Evolutionary conservation across 2,113 vertebrate species (phyloP).

Genomic region (Grallaria varia): DNA sequence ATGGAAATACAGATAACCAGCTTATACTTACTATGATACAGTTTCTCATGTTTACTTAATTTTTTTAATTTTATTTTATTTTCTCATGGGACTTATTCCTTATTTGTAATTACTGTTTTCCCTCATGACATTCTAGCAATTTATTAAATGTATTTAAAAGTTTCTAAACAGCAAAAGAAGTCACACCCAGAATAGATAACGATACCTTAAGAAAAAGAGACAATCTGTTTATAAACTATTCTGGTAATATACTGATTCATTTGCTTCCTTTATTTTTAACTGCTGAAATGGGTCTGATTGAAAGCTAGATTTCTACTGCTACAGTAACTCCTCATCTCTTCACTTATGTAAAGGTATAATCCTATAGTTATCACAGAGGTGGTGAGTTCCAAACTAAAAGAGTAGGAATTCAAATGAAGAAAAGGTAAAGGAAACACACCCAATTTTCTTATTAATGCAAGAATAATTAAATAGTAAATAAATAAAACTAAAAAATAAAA

Average conservation of each 20-base stretch:
- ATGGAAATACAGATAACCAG: neutral
- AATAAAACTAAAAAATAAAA: too few relatives aligned
- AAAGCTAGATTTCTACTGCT: neutral
- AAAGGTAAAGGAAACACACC: neutral
- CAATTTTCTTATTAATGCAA: neutral
- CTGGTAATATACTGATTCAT: neutral
- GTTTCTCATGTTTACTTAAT: neutral
- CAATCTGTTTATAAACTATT: neutral
- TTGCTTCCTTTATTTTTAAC: neutral
- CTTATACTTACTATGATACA: neutral
- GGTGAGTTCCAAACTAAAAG: neutral
- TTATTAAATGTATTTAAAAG: neutral
- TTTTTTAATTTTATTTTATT: neutral
- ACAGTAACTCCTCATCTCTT: neutral
- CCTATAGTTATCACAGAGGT: neutral
- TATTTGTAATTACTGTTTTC: neutral
- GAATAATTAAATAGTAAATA: neutral
- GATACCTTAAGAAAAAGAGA: neutral
- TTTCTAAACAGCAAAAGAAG: neutral
- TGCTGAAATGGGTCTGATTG: neutral
- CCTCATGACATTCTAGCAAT: neutral
- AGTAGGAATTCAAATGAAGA: neutral
- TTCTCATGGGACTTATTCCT: neutral
- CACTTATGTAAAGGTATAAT: neutral
- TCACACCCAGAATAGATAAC: neutral